These are phyloP conservation scores for Morus bassanus DNA, from an alignment of 2,797 vertebrate genomes.

Conservation along the genomic window DNA sequence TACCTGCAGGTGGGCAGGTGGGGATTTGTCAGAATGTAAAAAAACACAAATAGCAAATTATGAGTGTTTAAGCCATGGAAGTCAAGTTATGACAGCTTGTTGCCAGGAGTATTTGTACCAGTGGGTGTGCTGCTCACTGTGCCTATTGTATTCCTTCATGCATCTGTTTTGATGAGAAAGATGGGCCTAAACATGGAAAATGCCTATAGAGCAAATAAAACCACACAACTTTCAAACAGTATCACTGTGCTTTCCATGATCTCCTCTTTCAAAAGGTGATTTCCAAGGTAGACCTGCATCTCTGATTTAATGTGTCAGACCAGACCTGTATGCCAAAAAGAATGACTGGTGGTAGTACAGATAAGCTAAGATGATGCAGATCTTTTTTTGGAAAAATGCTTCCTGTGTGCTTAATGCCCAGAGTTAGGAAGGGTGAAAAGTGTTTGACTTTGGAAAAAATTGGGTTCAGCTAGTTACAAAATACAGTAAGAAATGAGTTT, in stretches of 20 bases:
- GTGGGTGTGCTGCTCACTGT: neutral
- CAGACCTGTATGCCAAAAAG: neutral
- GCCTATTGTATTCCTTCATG: neutral
- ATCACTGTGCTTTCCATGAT: neutral
- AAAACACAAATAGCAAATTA: constrained; percentile 26
- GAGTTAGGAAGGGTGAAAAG: neutral
- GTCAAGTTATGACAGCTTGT: constrained; percentile 13
- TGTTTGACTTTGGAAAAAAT: neutral
- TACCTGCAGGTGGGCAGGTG: constrained; percentile 15
- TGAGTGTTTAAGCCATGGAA: neutral
- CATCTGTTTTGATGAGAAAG: neutral
- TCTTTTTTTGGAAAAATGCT: neutral
- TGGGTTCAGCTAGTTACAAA: neutral
- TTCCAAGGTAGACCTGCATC: neutral
- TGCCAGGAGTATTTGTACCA: neutral
- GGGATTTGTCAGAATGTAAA: constrained; percentile 42
- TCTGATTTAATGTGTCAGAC: neutral
- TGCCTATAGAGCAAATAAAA: neutral
- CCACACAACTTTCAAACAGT: neutral
- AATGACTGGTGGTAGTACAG: neutral
- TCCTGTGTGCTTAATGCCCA: neutral
- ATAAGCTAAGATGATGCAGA: neutral
- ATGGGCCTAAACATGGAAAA: neutral
- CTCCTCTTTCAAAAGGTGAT: neutral
- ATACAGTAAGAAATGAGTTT: neutral